phyloP scores from a whole-genome alignment of 1,140 invertebrate species.

The Solenopsis fugax region DNA sequence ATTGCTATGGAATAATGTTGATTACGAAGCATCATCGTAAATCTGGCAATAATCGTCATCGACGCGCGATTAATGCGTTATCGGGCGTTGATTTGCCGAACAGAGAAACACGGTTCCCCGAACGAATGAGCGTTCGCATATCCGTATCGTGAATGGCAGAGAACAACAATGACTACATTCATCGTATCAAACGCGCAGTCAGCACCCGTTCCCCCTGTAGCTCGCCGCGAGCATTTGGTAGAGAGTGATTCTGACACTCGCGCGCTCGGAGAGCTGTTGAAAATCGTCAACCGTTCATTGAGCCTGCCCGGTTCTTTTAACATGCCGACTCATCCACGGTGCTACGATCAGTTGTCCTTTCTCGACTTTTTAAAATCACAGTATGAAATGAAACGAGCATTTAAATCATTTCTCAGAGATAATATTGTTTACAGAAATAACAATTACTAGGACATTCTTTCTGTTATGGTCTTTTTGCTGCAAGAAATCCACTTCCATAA shows the following conservation, averaged over 20 bases:
- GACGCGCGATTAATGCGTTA: slow-evolving; percentile 32
- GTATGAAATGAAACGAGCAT: slow-evolving; percentile 8
- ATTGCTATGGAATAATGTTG: not conserved
- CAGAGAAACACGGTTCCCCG: slow-evolving; percentile 38
- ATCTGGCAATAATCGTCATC: slow-evolving; percentile 28
- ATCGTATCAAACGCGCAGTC: slow-evolving; percentile 68
- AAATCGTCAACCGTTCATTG: slow-evolving; percentile 71
- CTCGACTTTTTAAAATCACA: slow-evolving; percentile 30
- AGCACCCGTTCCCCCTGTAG: slow-evolving; percentile 31
- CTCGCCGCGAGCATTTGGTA: slow-evolving; percentile 51
- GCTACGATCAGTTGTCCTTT: not conserved
- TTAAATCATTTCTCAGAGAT: not conserved
- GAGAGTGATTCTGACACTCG: slow-evolving; percentile 68
- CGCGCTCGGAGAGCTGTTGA: slow-evolving; percentile 66
- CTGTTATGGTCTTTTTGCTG: not conserved
- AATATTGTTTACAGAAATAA: slow-evolving; percentile 36
- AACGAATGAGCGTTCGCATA: slow-evolving; percentile 23
- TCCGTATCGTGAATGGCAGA: slow-evolving; percentile 58
- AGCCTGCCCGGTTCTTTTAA: slow-evolving; percentile 50
- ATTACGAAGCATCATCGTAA: not conserved
- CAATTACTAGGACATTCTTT: not conserved
- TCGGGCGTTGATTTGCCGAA: slow-evolving; percentile 47
- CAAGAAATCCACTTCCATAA: not conserved
- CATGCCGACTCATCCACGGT: slow-evolving; percentile 50
- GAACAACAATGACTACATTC: slow-evolving; percentile 71